These are phyloP conservation scores for Montipora efflorescens DNA, from an alignment of 64 coral and sea anemone genomes.

Conservation along the genomic window DNA sequence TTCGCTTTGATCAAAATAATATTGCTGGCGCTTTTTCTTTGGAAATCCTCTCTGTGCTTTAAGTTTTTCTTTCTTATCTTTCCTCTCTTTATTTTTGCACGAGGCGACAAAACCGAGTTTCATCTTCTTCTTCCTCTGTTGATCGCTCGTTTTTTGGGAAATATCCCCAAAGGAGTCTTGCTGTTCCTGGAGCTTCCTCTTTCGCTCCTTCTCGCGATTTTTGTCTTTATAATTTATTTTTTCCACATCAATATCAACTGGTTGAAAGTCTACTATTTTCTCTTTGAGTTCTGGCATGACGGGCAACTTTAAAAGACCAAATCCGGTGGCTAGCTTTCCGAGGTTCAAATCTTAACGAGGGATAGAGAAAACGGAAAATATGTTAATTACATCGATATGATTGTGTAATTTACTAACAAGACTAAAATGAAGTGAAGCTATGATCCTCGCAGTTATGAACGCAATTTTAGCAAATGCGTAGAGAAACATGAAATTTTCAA, in stretches of 20 bases:
- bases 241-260: slow-evolving; percentile 69
- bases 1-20: slow-evolving; percentile 79
- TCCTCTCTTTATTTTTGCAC: slow-evolving; percentile 89
- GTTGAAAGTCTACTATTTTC: slow-evolving; percentile 71
- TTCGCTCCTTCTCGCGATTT: slow-evolving; percentile 87
- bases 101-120: slow-evolving; percentile 59
- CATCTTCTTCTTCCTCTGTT: slow-evolving; percentile 55
- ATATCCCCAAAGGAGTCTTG: neutral
- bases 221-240: slow-evolving; percentile 89
- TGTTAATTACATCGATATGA: neutral
- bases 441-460: too few relatives aligned
- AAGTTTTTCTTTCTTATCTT: slow-evolving; percentile 72
- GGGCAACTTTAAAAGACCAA: slow-evolving; percentile 91
- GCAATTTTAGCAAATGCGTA: too few relatives aligned
- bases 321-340: slow-evolving; percentile 90
- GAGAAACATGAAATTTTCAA: too few relatives aligned
- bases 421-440: too few relatives aligned
- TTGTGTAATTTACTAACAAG: neutral
- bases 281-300: slow-evolving; percentile 94
- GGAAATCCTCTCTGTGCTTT: slow-evolving; percentile 65
- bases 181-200: slow-evolving; percentile 49
- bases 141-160: neutral
- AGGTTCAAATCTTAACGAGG: slow-evolving; percentile 83
- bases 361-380: neutral
- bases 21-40: slow-evolving; percentile 55